Base-by-base conservation (phyloP, 2,888 invertebrate genomes). In the Oscheius onirici region DNA sequence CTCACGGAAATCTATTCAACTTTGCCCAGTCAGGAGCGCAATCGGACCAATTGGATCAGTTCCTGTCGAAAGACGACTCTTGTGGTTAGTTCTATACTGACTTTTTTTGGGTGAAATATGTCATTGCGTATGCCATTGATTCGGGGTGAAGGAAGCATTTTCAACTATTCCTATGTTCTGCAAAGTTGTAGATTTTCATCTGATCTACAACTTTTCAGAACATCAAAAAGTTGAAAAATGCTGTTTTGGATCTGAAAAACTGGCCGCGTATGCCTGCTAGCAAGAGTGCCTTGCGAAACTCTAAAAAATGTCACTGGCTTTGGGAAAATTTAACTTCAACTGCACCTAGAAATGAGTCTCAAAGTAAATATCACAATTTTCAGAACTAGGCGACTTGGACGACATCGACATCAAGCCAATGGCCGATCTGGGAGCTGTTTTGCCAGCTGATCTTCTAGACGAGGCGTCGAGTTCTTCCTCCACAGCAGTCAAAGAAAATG, bases 381-480 rank as follows among this genome's bases (percentile, higher is more conserved):
- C 61, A 49, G 76, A 76, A 60, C 63, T 79, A 22, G 76, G 68
- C 10, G 76, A 79, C 60, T 66, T 79, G 26, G 77, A 74, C 26
- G 75, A 77, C 15, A 73, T 75, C 2, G 79, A 77, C 24, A 72
- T 75, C 3, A 76, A 75, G 44, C 75, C 77, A 44, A 71, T 77
- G 74, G 46, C 69, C 28, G 66, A 66, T 34, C 40, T 61, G 57
- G 54, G 60, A 15, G 66, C 34, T 49, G 28, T 54, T 17, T 52
- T 28, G 20, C 61, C 61, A 8, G 40, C 60, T 1, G 63, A 63
- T 26, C 2, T 63, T 0, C 26, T 70, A 22, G 70, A 63, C 22
- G 70, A 49, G n/a, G 26, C 54, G 26, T 52, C 63, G n/a, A 26
- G 24, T 22, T 68, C 55, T 3, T 44, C 57, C 0, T 46, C 44